Conservation (phyloP, 2,888 invertebrate species). For the Oscheius myriophilus region DNA sequence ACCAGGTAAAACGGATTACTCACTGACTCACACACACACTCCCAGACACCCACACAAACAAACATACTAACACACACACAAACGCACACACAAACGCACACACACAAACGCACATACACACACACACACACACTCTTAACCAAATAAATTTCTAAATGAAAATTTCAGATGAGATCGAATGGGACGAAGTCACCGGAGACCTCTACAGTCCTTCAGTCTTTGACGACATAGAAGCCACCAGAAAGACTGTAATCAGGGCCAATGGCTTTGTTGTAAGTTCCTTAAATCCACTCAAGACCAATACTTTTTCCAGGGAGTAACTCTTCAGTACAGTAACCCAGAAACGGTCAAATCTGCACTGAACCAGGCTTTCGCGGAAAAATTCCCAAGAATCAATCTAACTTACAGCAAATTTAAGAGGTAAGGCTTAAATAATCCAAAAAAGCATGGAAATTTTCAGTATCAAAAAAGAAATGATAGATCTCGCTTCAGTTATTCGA, state of each 20-base stretch:
- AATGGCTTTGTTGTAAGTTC: conserved; percentile 73
- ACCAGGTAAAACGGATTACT: background rate
- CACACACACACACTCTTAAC: too few species aligned
- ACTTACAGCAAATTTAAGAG: conserved; percentile 94
- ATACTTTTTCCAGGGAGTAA: conserved; percentile 32
- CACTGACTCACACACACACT: background rate
- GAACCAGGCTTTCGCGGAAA: conserved; percentile 93
- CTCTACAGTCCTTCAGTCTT: conserved; percentile 37
- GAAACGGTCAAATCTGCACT: conserved; percentile 92
- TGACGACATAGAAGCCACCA: conserved; percentile 34
- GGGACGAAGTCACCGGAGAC: conserved; percentile 14
- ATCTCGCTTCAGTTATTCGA: conserved; percentile 76
- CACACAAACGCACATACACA: too few species aligned
- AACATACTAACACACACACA: too few species aligned
- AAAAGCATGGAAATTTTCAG: conserved; percentile 73
- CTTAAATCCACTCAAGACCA: too few species aligned
- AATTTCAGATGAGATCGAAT: conserved; percentile 25
- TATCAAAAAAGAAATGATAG: conserved; percentile 88
- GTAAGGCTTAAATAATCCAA: conserved; percentile 73
- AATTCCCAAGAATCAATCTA: conserved; percentile 91
- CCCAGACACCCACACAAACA: too few species aligned
- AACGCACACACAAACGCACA: too few species aligned
- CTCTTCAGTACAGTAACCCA: conserved; percentile 36
- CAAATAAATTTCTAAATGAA: background rate
- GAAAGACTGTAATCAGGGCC: conserved; percentile 73